A percentile compares a stretch with the other conserved stretches of the same genome.
Evolutionary conservation across 1,140 invertebrate species (phyloP).

Genomic region (Ceratosolen fusciceps): DNA sequence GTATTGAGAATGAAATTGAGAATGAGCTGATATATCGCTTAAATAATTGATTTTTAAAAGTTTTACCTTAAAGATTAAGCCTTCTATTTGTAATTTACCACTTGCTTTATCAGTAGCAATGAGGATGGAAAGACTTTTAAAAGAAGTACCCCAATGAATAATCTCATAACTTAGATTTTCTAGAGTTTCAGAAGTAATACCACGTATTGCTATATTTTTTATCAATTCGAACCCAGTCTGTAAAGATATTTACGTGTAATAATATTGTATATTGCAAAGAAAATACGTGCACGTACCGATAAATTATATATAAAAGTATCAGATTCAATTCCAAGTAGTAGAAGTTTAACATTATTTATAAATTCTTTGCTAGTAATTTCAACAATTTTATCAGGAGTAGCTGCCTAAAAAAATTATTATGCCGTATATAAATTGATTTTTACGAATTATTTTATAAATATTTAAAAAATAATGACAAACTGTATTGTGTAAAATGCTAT

Average conservation of each 20-base stretch:
- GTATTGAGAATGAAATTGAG: neutral
- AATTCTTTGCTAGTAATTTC: constrained; percentile 61
- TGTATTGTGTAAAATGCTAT: constrained; percentile 19
- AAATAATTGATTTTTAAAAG: neutral
- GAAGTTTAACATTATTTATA: constrained; percentile 64
- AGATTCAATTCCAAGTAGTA: constrained; percentile 71
- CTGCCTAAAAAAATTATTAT: constrained; percentile 1
- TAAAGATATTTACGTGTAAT: constrained; percentile 30
- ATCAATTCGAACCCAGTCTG: constrained; percentile 60
- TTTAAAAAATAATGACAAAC: constrained; percentile 50
- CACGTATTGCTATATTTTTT: constrained; percentile 56
- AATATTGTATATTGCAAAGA: constrained; percentile 5
- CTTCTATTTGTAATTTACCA: constrained; percentile 57
- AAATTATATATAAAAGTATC: constrained; percentile 63
- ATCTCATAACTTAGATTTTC: constrained; percentile 57
- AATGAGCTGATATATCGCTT: too few relatives aligned
- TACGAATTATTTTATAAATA: constrained; percentile 56
- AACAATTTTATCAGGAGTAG: neutral
- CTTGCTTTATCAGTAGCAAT: constrained; percentile 52
- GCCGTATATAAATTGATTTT: neutral
- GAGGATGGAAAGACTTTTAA: constrained; percentile 58
- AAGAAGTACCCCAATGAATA: constrained; percentile 65
- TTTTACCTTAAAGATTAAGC: constrained; percentile 66
- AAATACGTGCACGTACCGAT: constrained; percentile 50
- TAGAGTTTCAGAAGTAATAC: constrained; percentile 58